A percentile compares a stretch with the other conserved stretches of the same genome.
Evolutionary conservation across 2,113 vertebrate species (phyloP).

Genomic region (Bubalus kerabau): DNA sequence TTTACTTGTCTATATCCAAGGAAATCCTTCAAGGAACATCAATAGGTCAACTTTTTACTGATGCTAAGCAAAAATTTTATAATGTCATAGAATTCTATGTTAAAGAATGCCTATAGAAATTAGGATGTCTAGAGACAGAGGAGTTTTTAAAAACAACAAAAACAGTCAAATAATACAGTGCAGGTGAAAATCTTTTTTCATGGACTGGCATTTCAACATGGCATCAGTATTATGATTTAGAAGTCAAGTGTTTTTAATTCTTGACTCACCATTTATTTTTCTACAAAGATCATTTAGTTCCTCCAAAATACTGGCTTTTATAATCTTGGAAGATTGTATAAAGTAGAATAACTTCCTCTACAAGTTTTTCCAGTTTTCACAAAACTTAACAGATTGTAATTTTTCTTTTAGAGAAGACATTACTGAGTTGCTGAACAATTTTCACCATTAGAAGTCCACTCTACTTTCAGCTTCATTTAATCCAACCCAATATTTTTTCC

Average conservation of each 20-base stretch:
- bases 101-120: neutral
- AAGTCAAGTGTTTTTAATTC: slow-evolving; percentile 40
- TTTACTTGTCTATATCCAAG: neutral
- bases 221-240: neutral
- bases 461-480: neutral
- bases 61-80: neutral
- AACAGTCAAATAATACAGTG: neutral
- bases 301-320: slow-evolving; percentile 34
- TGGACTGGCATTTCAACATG: neutral
- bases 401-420: slow-evolving; percentile 37
- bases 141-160: neutral
- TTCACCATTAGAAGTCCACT: neutral
- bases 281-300: neutral
- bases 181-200: neutral
- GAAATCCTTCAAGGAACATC: neutral
- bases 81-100: neutral
- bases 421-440: neutral
- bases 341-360: neutral
- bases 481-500: neutral
- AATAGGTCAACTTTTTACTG: neutral
- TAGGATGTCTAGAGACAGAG: neutral
- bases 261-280: slow-evolving; percentile 32
- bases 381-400: neutral
- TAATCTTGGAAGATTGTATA: neutral
- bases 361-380: neutral